A percentile compares a stretch with the other conserved stretches of the same genome.
Evolutionary conservation across 2,888 invertebrate genomes (phyloP).

Genomic region (Lottia gigantea): DNA sequence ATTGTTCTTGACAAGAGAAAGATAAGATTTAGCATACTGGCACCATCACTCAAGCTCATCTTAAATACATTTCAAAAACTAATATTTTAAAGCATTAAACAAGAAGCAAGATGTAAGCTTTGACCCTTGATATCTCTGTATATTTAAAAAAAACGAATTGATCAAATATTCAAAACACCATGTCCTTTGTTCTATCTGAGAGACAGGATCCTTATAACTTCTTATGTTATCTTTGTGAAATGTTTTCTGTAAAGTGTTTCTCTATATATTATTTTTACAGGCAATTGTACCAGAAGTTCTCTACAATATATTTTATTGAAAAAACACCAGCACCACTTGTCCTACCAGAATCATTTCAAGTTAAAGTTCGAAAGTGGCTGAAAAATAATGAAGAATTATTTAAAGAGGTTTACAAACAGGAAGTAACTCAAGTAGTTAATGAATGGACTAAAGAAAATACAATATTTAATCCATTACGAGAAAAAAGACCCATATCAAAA

Average conservation of each 20-base stretch:
- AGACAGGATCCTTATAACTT: too few species aligned
- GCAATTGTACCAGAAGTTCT: constrained; percentile 41
- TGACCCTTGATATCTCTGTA: too few species aligned
- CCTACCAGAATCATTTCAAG: constrained; percentile 44
- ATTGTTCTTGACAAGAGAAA: constrained; percentile 5
- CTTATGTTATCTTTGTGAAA: too few species aligned
- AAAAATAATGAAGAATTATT: constrained; percentile 49
- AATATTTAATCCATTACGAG: constrained; percentile 59
- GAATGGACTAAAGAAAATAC: constrained; percentile 58
- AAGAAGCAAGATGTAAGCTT: too few species aligned
- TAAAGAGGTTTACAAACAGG: constrained; percentile 50
- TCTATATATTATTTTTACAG: constrained; percentile 34
- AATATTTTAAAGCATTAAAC: too few species aligned
- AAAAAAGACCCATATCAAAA: constrained; percentile 54
- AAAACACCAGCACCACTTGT: constrained; percentile 39
- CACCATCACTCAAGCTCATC: too few species aligned
- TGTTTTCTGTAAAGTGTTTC: too few species aligned
- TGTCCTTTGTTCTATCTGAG: too few species aligned
- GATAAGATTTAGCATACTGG: too few species aligned
- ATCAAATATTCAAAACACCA: too few species aligned
- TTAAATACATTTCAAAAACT: too few species aligned
- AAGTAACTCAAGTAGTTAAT: constrained; percentile 50
- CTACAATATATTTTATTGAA: constrained; percentile 41
- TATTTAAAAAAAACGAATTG: too few species aligned
- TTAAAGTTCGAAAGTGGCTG: constrained; percentile 56